Conservation (phyloP, 2,113 vertebrate species). For the Leuciscus idus region DNA sequence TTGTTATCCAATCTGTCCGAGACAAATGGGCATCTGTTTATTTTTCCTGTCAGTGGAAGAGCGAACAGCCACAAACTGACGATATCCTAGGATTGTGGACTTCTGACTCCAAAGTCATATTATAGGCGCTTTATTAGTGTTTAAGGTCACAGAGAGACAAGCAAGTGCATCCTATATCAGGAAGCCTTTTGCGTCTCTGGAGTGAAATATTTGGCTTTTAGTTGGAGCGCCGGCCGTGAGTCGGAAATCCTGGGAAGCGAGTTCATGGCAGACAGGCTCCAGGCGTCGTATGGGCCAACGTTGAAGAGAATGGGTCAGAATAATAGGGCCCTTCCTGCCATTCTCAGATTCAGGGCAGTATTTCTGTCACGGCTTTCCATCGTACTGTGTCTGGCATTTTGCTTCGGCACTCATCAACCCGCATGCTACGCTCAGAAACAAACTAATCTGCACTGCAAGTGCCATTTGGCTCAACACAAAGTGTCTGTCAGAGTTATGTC, state of each 20-base stretch:
- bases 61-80: conserved; percentile 34
- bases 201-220: conserved; percentile 85
- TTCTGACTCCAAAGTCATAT: conserved; percentile 75
- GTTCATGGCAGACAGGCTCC: conserved; percentile 80
- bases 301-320: conserved; percentile 79
- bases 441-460: conserved; percentile 11
- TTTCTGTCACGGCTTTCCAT: conserved; percentile 76
- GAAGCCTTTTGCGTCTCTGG: conserved; percentile 81
- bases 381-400: conserved; percentile 43
- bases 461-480: neutral
- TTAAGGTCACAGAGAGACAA: conserved; percentile 87
- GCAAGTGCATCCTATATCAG: conserved; percentile 92
- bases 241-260: conserved; percentile 86
- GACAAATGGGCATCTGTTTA: conserved; percentile 57
- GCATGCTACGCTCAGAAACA: neutral
- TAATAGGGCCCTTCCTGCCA: conserved; percentile 86
- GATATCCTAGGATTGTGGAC: conserved; percentile 47
- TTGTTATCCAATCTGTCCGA: conserved; percentile 51
- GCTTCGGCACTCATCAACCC: conserved; percentile 25
- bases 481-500: conserved; percentile 17
- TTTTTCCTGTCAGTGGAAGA: conserved; percentile 53
- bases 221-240: conserved; percentile 71
- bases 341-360: conserved; percentile 76
- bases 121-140: conserved; percentile 88
- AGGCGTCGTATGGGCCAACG: conserved; percentile 76